A percentile compares a stretch with the other conserved stretches of the same genome.
phyloP scores from a whole-genome alignment of 1,140 invertebrate genomes.

The Chrysomallon squamiferum region DNA sequence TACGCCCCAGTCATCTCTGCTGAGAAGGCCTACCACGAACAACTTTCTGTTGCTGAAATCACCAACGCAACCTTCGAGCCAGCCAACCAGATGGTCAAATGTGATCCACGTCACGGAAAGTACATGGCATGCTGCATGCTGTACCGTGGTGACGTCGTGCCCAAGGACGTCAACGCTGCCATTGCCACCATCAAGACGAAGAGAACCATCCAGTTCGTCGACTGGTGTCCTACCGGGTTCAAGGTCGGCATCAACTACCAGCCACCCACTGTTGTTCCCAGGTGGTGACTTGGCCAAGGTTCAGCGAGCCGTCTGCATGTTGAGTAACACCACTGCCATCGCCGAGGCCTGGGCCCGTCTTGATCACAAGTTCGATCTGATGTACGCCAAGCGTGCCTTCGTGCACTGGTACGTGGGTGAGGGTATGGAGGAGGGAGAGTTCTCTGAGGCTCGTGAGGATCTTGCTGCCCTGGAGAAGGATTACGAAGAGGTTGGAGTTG shows the following conservation, averaged over 20 bases:
- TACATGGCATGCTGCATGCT: constrained; percentile 71
- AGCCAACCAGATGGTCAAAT: constrained; percentile 42
- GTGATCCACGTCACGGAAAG: constrained; percentile 23
- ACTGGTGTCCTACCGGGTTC: constrained; percentile 73
- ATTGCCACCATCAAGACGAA: constrained; percentile 83
- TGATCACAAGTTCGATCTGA: constrained; percentile 81
- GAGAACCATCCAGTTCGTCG: constrained; percentile 72
- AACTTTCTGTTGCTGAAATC: too few relatives aligned
- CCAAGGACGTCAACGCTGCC: constrained; percentile 84
- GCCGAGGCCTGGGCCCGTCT: constrained; percentile 71
- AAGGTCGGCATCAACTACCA: constrained; percentile 52
- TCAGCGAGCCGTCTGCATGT: constrained; percentile 78
- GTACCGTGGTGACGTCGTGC: constrained; percentile 60
- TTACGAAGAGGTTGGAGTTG: constrained; percentile 27
- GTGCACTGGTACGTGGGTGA: constrained; percentile 67
- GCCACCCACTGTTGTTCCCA: constrained; percentile 74
- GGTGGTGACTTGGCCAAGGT: constrained; percentile 52
- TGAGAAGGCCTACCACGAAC: too few relatives aligned
- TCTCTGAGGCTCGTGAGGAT: constrained; percentile 72
- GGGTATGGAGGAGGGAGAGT: too few relatives aligned
- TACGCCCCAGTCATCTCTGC: too few relatives aligned
- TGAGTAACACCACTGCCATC: constrained; percentile 65
- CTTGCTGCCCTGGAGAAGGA: constrained; percentile 70
- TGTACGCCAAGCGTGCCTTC: constrained; percentile 74
- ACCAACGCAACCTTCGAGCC: too few relatives aligned